Evolutionary conservation across 37 sponge, comb jelly and placozoan species (phyloP).

Genomic region (Tethya wilhelma): DNA sequence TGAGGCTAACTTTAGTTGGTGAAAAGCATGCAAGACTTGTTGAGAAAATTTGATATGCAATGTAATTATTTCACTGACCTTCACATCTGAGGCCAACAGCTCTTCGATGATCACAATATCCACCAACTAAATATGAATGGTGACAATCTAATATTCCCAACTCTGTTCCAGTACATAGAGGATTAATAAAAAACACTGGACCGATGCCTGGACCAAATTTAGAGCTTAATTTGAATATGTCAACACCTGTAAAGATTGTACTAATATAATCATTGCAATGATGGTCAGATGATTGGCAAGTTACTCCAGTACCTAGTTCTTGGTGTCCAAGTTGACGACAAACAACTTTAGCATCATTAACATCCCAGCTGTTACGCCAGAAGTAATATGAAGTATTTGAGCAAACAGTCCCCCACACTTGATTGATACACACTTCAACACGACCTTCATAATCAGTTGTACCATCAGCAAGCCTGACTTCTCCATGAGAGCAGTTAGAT

Average conservation of each 20-base stretch:
- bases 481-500: not conserved
- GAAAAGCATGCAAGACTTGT: no score
- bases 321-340: no score
- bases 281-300: no score
- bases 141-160: not conserved
- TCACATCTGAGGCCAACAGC: constrained; percentile 13
- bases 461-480: no score
- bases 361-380: not conserved
- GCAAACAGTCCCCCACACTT: not conserved
- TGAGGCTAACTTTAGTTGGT: no score
- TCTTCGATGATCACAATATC: not conserved
- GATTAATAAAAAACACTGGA: not conserved
- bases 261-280: no score
- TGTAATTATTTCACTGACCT: constrained; percentile 11
- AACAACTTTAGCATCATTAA: no score
- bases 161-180: constrained; percentile 16
- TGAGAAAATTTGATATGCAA: no score
- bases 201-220: constrained; percentile 15
- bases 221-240: not conserved
- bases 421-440: no score
- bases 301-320: not conserved
- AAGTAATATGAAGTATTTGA: not conserved
- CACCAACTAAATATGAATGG: not conserved
- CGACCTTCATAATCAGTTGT: no score
- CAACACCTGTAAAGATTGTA: not conserved